Evolutionary conservation across 1,140 invertebrate genomes (phyloP), one percentile per base, ranked within the genome.

Genomic region (Diachasma alloeum): DNA sequence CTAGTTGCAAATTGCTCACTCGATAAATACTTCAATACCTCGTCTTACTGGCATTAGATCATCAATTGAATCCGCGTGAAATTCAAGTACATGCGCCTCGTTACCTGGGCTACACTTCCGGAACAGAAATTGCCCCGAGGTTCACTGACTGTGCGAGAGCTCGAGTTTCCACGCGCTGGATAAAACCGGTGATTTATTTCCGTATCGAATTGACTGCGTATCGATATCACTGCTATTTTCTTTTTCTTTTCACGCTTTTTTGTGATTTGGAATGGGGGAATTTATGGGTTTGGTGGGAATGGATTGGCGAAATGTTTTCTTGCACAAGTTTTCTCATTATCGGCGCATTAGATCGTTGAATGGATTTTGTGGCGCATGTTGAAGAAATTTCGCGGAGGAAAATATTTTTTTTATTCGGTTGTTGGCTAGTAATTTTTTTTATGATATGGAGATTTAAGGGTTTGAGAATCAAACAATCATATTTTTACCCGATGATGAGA

Each of bases 141-240:
- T 63, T 59, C 36, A 22, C 36, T 63, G n/a, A 66, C 72, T 63
- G 13, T 63, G 17, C 31, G 56, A 39, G 31, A 48, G 37, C 69
- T 72, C 39, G 44, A 22, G 42, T 72, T 72, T 72, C 69, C 44
- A 46, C n/a, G 9, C 22, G 10, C 22, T 26, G 42, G 11, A 46
- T 46, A 39, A 70, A 39, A 39, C 36, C 67, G 17, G 39, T 72
- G 39, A 72, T 72, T 72, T 72, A 72, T 72, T 72, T 72, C 69
- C 69, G 39, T 72, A 72, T 72, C 69, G 24, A 72, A 72, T 72
- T 72, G 1, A 72, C 36, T 48, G 24, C 17, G 36, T 48, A 48
- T 44, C 67, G 67, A 69, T 69, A 37, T 69, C 67, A 15, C 44
- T 48, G 22, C 5, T 70, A 19, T 17, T 24, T 17, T 70, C 42